A percentile compares a stretch with the other conserved stretches of the same genome.
These are phyloP conservation scores for Heteractis magnifica DNA, from an alignment of 92 coral and sea anemone species.

Conservation along the genomic window DNA sequence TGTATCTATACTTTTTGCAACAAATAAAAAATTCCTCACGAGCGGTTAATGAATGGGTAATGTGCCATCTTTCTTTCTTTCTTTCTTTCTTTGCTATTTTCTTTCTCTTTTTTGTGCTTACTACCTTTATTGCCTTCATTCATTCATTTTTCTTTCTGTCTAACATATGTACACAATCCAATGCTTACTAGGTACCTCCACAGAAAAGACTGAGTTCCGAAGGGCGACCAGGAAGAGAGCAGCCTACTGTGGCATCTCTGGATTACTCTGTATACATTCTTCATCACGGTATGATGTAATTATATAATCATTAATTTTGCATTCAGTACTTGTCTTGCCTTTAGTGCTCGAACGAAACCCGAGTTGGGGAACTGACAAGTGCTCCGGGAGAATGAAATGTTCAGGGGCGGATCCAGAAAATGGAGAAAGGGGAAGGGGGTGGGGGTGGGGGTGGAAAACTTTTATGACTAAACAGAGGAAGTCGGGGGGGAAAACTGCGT, in stretches of 20 bases:
- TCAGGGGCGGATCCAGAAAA: too few species aligned
- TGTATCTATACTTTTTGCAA: too few species aligned
- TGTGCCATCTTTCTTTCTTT: too few species aligned
- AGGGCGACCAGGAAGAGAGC: conserved; percentile 9
- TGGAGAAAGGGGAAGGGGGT: not conserved
- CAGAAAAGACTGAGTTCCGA: not conserved
- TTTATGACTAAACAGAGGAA: too few species aligned
- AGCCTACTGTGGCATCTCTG: conserved; percentile 31
- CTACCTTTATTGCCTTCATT: not conserved
- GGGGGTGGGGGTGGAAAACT: not conserved
- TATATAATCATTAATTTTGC: too few species aligned
- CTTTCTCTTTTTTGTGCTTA: not conserved
- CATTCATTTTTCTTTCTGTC: not conserved
- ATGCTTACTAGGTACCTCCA: not conserved
- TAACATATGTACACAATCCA: not conserved
- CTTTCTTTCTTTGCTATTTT: not conserved
- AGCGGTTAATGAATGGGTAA: too few species aligned
- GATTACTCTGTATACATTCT: conserved; percentile 86
- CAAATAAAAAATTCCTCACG: too few species aligned
- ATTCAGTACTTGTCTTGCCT: too few species aligned
- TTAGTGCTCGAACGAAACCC: too few species aligned
- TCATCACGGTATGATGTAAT: conserved; percentile 78
- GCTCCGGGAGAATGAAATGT: too few species aligned
- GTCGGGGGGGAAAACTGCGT: too few species aligned
- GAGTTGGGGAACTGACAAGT: too few species aligned